Percentiles rank a stretch among this genome's conserved stretches.
Conservation (phyloP, 2,888 invertebrate species). For the Alentia gelatinosa region DNA sequence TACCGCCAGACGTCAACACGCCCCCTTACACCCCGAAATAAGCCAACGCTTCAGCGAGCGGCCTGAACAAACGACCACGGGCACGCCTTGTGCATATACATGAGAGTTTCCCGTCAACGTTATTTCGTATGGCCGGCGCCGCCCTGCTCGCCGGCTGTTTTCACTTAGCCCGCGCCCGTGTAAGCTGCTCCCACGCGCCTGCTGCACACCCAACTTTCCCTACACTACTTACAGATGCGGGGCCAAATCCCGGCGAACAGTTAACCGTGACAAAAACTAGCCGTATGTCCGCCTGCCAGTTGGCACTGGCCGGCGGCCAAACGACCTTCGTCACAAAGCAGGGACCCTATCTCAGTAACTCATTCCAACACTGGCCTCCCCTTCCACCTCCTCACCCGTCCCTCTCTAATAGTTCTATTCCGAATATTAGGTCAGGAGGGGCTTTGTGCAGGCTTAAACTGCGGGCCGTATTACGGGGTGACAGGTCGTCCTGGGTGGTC, state of each 20-base stretch:
- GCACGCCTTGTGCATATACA: background rate
- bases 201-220: background rate
- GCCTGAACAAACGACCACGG: background rate
- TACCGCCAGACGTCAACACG: no score
- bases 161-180: background rate
- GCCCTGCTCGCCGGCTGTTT: no score
- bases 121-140: background rate
- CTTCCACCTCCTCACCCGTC: no score
- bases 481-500: conserved; percentile 42
- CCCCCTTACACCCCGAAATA: background rate
- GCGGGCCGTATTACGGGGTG: conserved; percentile 13
- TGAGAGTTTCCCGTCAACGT: background rate
- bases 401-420: background rate
- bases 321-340: background rate
- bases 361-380: background rate
- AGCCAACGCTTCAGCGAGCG: background rate
- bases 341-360: background rate
- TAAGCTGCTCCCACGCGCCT: background rate
- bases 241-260: background rate
- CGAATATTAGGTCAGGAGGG: background rate
- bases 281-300: background rate
- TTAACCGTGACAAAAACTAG: background rate
- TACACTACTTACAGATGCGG: background rate
- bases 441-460: background rate
- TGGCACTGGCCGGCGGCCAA: background rate